Percentiles rank a stretch among this genome's conserved stretches.
Conservation (phyloP, 2,888 invertebrate species). For the Petrolisthes cinctipes region DNA sequence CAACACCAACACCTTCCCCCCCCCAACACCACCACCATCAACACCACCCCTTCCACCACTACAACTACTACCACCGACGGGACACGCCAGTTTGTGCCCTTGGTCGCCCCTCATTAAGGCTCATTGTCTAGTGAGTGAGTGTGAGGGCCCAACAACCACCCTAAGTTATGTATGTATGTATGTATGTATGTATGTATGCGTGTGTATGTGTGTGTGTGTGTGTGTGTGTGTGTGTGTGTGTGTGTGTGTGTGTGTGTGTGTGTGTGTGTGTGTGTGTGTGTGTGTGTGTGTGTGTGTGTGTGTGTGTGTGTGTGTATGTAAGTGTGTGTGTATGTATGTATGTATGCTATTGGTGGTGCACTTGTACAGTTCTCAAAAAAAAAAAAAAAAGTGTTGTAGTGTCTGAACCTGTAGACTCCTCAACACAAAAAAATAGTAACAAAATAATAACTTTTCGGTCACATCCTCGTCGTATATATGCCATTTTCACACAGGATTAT, state of each 20-base stretch:
- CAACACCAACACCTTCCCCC: too few relatives aligned
- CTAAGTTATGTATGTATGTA: background rate
- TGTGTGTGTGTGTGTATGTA: background rate
- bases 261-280: background rate
- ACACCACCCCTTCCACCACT: background rate
- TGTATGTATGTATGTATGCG: slow-evolving; percentile 6
- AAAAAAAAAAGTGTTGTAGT: too few relatives aligned
- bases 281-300: background rate
- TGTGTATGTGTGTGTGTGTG: background rate
- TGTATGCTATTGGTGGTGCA: too few relatives aligned
- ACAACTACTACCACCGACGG: background rate
- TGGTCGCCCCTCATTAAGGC: background rate
- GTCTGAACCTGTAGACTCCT: too few relatives aligned
- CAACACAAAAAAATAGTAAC: too few relatives aligned
- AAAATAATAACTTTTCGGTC: too few relatives aligned
- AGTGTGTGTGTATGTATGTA: too few relatives aligned
- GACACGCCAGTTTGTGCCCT: background rate
- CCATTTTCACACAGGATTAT: too few relatives aligned
- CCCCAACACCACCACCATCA: background rate
- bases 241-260: too few relatives aligned
- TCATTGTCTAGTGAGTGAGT: background rate
- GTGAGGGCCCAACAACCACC: background rate
- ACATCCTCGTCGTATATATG: too few relatives aligned
- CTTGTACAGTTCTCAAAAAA: too few relatives aligned
- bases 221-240: background rate